phyloP scores from a whole-genome alignment of 1,140 invertebrate genomes.

The Agraylea sexmaculata region DNA sequence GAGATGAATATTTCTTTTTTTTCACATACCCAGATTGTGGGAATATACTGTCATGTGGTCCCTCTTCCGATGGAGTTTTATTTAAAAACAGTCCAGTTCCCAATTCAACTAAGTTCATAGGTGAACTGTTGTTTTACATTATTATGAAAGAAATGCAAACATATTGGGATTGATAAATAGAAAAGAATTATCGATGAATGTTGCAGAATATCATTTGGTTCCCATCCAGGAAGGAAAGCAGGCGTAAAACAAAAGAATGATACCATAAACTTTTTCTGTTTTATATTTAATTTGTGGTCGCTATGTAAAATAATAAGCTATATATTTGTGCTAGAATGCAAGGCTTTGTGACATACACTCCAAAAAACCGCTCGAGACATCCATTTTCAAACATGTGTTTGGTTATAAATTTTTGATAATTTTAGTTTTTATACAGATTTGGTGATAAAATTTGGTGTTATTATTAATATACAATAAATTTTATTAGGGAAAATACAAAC shows the following conservation, averaged over 20 bases:
- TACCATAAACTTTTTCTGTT: no score
- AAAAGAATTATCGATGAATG: no score
- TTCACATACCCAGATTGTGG: conserved; percentile 34
- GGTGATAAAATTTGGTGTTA: conserved; percentile 6
- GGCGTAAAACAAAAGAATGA: conserved; percentile 19
- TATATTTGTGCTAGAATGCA: no score
- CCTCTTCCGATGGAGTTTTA: conserved; percentile 77
- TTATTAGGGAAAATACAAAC: conserved; percentile 36
- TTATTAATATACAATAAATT: background rate
- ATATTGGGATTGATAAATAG: no score
- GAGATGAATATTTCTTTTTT: conserved; percentile 4
- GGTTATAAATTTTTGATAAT: no score
- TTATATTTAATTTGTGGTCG: background rate
- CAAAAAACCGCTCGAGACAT: background rate
- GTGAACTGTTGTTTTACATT: conserved; percentile 51
- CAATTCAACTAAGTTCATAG: conserved; percentile 82
- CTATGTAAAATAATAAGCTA: no score
- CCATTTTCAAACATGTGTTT: no score
- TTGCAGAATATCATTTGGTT: conserved; percentile 10
- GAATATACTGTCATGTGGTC: conserved; percentile 31
- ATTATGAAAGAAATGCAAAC: background rate
- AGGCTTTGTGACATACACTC: background rate
- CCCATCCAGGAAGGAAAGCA: conserved; percentile 18
- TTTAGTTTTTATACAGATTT: no score
- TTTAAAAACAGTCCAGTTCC: conserved; percentile 71